phyloP scores from a whole-genome alignment of 2,888 invertebrate genomes.

The Podotricha telesiphe region DNA sequence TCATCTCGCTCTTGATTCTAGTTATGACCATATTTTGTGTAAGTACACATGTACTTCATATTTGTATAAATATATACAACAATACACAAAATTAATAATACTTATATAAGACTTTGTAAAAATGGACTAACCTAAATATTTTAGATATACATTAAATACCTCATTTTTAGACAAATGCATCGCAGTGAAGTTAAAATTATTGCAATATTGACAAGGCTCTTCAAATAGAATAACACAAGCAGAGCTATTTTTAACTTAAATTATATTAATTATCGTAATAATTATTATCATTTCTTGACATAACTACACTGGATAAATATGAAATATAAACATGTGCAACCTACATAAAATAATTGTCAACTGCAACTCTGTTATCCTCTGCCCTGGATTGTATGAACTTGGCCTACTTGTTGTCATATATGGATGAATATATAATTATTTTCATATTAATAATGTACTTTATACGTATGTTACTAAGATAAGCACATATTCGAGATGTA shows the following conservation, averaged over 20 bases:
- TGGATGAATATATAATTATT: slow-evolving; percentile 57
- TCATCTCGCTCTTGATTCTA: slow-evolving; percentile 44
- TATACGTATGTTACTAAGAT: slow-evolving; percentile 9
- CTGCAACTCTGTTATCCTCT: slow-evolving; percentile 77
- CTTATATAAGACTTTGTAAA: background rate
- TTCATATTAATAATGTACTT: slow-evolving; percentile 52
- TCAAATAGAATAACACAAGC: slow-evolving; percentile 3
- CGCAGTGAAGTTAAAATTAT: background rate
- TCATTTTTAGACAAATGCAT: background rate
- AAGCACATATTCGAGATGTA: slow-evolving; percentile 24
- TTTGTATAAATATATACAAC: background rate
- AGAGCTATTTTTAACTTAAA: slow-evolving; percentile 6
- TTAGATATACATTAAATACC: background rate
- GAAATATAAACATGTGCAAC: slow-evolving; percentile 48
- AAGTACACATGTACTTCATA: background rate
- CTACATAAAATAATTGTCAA: slow-evolving; percentile 65
- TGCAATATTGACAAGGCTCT: slow-evolving; percentile 1
- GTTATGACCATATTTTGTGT: background rate
- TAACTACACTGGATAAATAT: slow-evolving; percentile 38
- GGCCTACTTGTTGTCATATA: slow-evolving; percentile 63
- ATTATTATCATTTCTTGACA: slow-evolving; percentile 36
- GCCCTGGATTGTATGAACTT: slow-evolving; percentile 77
- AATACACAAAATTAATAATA: background rate
- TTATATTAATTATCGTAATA: slow-evolving; percentile 18
- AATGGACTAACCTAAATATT: background rate